These are phyloP conservation scores for Galleria mellonella DNA, from an alignment of 1,140 invertebrate species.

Conservation along the genomic window DNA sequence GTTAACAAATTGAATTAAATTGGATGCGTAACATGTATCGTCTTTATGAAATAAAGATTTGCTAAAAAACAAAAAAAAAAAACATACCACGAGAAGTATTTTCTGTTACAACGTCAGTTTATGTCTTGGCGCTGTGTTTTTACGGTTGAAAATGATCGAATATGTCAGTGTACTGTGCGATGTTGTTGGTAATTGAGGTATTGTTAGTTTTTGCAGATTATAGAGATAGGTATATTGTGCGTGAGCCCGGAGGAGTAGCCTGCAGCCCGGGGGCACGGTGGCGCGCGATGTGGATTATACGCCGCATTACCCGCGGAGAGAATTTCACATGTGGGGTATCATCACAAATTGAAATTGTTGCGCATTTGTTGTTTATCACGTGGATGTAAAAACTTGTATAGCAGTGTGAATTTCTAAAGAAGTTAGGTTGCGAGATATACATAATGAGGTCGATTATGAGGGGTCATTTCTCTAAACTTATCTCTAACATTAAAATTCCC, in stretches of 20 bases:
- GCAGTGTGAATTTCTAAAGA: too few species aligned
- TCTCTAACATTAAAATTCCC: too few species aligned
- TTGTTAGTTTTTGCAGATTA: constrained; percentile 69
- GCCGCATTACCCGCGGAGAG: constrained; percentile 49
- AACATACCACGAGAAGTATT: constrained; percentile 22
- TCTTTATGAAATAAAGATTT: constrained; percentile 19
- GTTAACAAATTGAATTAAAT: constrained; percentile 64
- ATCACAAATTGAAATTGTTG: constrained; percentile 47
- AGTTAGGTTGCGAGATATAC: too few species aligned
- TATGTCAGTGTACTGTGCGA: neutral
- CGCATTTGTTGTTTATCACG: constrained; percentile 35
- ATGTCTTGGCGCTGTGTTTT: neutral
- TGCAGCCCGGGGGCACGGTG: constrained; percentile 23
- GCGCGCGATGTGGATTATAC: constrained; percentile 64
- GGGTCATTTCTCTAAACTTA: too few species aligned
- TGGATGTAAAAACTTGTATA: too few species aligned
- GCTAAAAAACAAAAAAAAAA: constrained; percentile 11
- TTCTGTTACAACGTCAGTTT: constrained; percentile 7
- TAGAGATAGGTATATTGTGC: constrained; percentile 39
- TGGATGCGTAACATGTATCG: constrained; percentile 20
- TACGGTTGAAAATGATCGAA: neutral
- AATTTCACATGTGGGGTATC: constrained; percentile 36
- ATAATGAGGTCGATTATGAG: too few species aligned
- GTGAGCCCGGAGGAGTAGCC: constrained; percentile 4
- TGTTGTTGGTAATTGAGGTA: constrained; percentile 22